Conservation (phyloP, 2,113 vertebrate genomes). For the Machaerirhynchus nigripectus region DNA sequence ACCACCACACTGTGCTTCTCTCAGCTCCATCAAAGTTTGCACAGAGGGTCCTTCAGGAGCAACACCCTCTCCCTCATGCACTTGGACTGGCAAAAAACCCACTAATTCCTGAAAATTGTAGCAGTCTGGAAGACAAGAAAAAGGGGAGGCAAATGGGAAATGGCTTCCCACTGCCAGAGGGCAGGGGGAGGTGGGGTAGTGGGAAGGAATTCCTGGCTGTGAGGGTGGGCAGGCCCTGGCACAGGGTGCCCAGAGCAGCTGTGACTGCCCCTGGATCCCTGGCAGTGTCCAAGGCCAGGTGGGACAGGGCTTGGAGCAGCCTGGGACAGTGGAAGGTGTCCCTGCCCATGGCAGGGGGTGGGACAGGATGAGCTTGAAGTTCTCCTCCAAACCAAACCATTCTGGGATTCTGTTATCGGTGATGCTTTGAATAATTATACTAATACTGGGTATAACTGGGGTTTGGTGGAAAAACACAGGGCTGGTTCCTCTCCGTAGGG, state of each 20-base stretch:
- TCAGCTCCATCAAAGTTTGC: background rate
- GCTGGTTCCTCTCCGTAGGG: background rate
- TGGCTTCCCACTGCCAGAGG: background rate
- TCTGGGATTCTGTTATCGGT: background rate
- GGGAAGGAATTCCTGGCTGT: accelerated
- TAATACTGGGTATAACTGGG: background rate
- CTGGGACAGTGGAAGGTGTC: accelerated
- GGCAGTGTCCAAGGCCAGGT: accelerated
- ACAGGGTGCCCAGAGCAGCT: background rate
- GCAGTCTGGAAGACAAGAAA: accelerated
- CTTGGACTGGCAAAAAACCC: accelerated
- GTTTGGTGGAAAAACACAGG: background rate
- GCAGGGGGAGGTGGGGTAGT: accelerated
- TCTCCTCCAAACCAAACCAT: background rate
- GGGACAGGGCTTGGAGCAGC: accelerated
- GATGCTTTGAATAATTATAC: background rate
- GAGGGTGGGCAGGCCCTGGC: background rate
- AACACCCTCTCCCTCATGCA: background rate
- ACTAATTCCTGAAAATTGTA: background rate
- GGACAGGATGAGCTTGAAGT: accelerated
- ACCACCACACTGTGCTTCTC: background rate
- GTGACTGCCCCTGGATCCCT: background rate
- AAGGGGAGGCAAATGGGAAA: background rate
- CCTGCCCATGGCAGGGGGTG: background rate
- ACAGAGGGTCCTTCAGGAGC: background rate